Evolutionary conservation across 2,888 invertebrate genomes (phyloP).

Genomic region (Danaus chrysippus): DNA sequence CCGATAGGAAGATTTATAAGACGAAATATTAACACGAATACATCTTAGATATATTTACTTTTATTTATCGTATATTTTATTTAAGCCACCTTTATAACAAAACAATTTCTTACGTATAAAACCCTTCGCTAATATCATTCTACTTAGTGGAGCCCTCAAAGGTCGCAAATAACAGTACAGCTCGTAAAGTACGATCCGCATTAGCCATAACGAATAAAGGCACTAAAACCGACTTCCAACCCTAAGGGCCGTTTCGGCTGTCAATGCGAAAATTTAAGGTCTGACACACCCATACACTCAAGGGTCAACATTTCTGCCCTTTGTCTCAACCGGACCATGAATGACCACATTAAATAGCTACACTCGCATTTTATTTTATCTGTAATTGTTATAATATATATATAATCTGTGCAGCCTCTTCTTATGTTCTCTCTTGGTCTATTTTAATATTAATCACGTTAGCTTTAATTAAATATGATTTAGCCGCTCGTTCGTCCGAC

Average conservation of each 20-base stretch:
- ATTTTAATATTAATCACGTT: slow-evolving; percentile 28
- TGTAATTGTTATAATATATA: neutral
- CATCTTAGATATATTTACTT: too few relatives aligned
- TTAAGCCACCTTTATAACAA: slow-evolving; percentile 9
- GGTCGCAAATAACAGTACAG: slow-evolving; percentile 70
- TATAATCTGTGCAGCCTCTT: slow-evolving; percentile 1
- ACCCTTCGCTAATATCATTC: slow-evolving; percentile 20
- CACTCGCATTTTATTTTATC: slow-evolving; percentile 38
- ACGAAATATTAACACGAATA: slow-evolving; percentile 50
- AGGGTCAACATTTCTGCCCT: slow-evolving; percentile 74
- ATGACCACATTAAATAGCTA: slow-evolving; percentile 31
- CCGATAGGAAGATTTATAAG: slow-evolving; percentile 52
- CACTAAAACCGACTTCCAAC: slow-evolving; percentile 72
- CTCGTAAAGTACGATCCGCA: slow-evolving; percentile 75
- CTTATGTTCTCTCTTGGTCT: slow-evolving; percentile 18
- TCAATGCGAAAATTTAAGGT: slow-evolving; percentile 78
- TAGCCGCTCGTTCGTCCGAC: slow-evolving; percentile 36
- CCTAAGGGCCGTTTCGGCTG: slow-evolving; percentile 76
- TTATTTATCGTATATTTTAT: too few relatives aligned
- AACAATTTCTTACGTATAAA: slow-evolving; percentile 11
- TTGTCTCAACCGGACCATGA: slow-evolving; percentile 69
- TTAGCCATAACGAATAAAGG: slow-evolving; percentile 79
- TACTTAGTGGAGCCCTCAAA: slow-evolving; percentile 41
- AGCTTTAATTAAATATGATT: slow-evolving; percentile 39
- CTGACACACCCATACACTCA: slow-evolving; percentile 77